Evolutionary conservation across 1,140 invertebrate genomes (phyloP).

Genomic region (Heliconius melpomene): DNA sequence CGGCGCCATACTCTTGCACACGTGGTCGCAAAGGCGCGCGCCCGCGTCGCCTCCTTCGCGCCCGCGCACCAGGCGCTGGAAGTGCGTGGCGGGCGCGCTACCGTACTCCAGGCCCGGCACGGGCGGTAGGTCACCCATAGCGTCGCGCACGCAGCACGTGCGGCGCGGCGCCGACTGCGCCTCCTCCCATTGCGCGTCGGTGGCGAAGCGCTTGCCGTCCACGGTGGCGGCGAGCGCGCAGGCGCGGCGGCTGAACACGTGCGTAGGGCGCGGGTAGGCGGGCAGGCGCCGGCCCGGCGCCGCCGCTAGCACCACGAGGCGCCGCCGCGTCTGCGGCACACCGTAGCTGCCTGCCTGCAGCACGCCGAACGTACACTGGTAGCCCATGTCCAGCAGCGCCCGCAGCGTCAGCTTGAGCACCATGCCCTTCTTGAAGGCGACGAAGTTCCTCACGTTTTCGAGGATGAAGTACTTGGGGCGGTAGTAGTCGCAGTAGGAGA

Average conservation of each 20-base stretch:
- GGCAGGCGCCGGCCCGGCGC: slow-evolving; percentile 91
- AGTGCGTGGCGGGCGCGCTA: slow-evolving; percentile 87
- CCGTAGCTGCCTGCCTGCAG: slow-evolving; percentile 94
- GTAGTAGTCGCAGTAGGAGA: slow-evolving; percentile 94
- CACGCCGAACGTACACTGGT: slow-evolving; percentile 93
- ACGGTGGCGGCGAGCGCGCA: slow-evolving; percentile 88
- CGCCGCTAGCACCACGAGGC: slow-evolving; percentile 91
- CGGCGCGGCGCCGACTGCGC: slow-evolving; percentile 85
- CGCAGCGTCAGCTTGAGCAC: slow-evolving; percentile 91
- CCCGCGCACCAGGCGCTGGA: slow-evolving; percentile 88
- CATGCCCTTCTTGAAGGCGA: slow-evolving; percentile 89
- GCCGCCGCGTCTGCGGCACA: slow-evolving; percentile 90
- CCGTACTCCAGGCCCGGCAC: slow-evolving; percentile 89
- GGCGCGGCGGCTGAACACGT: slow-evolving; percentile 89
- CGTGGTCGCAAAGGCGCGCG: slow-evolving; percentile 87
- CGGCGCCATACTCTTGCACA: slow-evolving; percentile 92
- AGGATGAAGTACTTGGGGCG: slow-evolving; percentile 92
- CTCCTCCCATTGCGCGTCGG: slow-evolving; percentile 69
- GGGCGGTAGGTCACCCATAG: slow-evolving; percentile 91
- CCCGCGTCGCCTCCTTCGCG: slow-evolving; percentile 83
- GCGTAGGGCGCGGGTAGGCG: slow-evolving; percentile 89
- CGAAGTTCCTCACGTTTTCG: slow-evolving; percentile 95
- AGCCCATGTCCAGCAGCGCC: slow-evolving; percentile 91
- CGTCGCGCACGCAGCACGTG: slow-evolving; percentile 87
- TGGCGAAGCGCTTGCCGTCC: slow-evolving; percentile 84